These are phyloP conservation scores for Trematomus loennbergii DNA, from an alignment of 2,113 vertebrate genomes.

Conservation along the genomic window DNA sequence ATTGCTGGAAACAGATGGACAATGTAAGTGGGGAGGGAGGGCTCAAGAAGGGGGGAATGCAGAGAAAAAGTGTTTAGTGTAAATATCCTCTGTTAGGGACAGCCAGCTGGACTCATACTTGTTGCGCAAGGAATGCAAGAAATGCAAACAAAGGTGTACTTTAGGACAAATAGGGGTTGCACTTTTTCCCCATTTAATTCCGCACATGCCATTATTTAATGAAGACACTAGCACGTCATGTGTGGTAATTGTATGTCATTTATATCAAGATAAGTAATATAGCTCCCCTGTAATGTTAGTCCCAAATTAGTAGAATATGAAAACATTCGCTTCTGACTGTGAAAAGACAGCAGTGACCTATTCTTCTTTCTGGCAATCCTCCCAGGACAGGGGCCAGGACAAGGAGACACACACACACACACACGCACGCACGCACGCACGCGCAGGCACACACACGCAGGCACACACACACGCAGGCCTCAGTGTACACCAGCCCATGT, in stretches of 20 bases:
- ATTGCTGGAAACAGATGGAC: constrained; percentile 99
- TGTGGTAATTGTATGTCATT: not conserved
- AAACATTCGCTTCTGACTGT: not conserved
- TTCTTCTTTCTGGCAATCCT: constrained; percentile 33
- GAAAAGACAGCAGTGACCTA: constrained; percentile 27
- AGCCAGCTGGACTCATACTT: constrained; percentile 31
- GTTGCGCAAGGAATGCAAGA: constrained; percentile 31
- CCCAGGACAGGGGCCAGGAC: constrained; percentile 29
- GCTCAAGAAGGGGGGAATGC: constrained; percentile 1
- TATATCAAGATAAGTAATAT: not conserved
- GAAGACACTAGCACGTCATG: not conserved
- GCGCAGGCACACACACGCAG: constrained; percentile 15
- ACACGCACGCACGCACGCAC: constrained; percentile 34
- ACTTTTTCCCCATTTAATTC: not conserved
- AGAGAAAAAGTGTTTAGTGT: constrained; percentile 39
- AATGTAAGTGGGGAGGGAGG: constrained; percentile 88
- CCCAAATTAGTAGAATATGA: not conserved
- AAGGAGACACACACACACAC: constrained; percentile 40
- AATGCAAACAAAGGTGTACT: constrained; percentile 50
- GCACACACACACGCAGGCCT: no score
- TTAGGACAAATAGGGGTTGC: not conserved
- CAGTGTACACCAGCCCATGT: constrained; percentile 27
- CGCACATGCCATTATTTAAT: not conserved
- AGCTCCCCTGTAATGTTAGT: not conserved
- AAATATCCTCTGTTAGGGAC: constrained; percentile 39